Base-by-base conservation (phyloP, 2,113 vertebrate genomes). In the Pachyramphus minor region DNA sequence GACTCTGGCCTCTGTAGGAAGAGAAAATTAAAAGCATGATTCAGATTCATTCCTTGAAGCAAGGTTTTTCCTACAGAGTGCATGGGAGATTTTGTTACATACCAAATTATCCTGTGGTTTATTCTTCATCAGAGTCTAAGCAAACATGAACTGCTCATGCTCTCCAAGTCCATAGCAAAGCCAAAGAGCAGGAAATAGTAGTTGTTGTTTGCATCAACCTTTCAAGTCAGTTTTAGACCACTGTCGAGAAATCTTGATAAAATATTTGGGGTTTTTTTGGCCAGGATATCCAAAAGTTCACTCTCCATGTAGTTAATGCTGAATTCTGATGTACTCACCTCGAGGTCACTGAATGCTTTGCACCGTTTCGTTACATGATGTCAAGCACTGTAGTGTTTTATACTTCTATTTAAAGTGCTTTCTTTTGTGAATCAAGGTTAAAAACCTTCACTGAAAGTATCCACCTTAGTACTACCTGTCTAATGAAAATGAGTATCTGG, bases 361-460 rank as follows among this genome's bases (percentile, higher is more conserved):
- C 27, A 37, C 0, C 0, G 0, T 76, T 79, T 78, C 39, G 21
- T 74, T 84, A 25, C 8, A n/a, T 87, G 9, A 47, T 84, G n/a
- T 73, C 59, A 62, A 90, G 39, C 68, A 45, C 50, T 35, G 41
- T 62, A 80, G 19, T 59, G 28, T 88, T 77, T 88, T 58, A 75
- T 49, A 79, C 42, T 50, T 71, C 33, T 87, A 27, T 15, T 23
- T 75, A 5, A 87, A 85, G 20, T 76, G 55, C 24, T 88, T 94
- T 88, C 39, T 87, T 3, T 62, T 67, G 27, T 66, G 50, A 5
- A 25, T 82, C 41, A 62, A 83, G 41, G 58, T 83, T 91, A 80
- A 94, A 93, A 85, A 7, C 37, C 3, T 88, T 73, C 30, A 59
- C 0, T 62, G 53, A 89, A 73, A 91, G 52, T 75, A 72, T 7